Evolutionary conservation across 2,113 vertebrate species (phyloP), one percentile per base, ranked within the genome.

Genomic region (Glareola pratincola): DNA sequence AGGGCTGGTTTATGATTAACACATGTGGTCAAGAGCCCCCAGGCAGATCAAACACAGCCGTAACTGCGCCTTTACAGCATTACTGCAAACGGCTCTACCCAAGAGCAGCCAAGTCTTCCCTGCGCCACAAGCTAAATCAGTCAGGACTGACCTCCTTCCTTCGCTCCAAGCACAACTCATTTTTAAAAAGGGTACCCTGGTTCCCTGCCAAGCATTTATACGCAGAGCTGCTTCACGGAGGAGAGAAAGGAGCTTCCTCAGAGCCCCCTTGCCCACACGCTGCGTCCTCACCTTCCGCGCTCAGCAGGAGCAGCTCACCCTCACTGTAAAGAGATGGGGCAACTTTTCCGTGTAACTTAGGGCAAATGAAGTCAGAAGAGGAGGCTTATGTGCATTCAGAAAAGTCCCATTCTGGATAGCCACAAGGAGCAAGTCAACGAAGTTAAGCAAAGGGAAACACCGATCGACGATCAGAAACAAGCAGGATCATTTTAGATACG

Each of bases 1-100:
- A 87, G 64, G 53, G 80, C 51, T 80, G 81, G 92, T 94, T 95
- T 85, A 90, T 62, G 89, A 90, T 85, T 85, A 96, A 92, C 82
- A 90, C 0, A 0, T 36, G 75, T 11, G 62, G 78, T 34, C 39
- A 43, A 54, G 74, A 88, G 90, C 89, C 95, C 95, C 79, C 45
- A 12, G 21, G 54, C 63, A 81, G 69, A 78, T 78, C 77, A 94
- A 77, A 86, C 78, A 76, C 45, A 51, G 86, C 68, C 60, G 32
- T 43, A 67, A 64, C 34, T 87, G 64, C 84, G 47, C 47, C 88
- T 66, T 67, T 34, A 69, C 16, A 64, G 62, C 12, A 3, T 54
- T 30, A 56, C 50, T 90, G 88, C 48, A 68, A 59, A 90, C 17
- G 26, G 74, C 45, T 39, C 66, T 68, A 15, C 74, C 51, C 6